Base-by-base conservation (phyloP, 2,113 vertebrate species). In the Camelus dromedarius region DNA sequence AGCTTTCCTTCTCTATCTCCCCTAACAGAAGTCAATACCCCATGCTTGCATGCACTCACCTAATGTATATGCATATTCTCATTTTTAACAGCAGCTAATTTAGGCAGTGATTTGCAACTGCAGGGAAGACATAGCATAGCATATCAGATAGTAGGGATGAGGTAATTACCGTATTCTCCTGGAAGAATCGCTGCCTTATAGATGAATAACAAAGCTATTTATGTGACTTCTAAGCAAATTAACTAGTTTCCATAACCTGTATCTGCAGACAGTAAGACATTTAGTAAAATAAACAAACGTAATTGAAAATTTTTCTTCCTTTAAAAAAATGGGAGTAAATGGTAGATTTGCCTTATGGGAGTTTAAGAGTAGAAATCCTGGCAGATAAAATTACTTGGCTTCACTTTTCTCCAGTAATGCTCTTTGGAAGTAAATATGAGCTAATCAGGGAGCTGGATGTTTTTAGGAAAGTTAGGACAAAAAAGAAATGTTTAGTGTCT, bases 211-310 rank as follows among this genome's bases (percentile, higher is more conserved):
- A 96, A 95, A 91, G 62, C 38, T 70, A 5, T 87, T 85, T 73
- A 35, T 85, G n/a, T 92, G 60, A 91, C 75, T 96, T 96, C 46
- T 28, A 79, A 96, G 64, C 30, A 52, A 42, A 75, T 93, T 96
- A 58, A 46, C n/a, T 86, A 75, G 56, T 72, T 28, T 87, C 12
- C 35, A 42, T 87, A 89, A 46, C 50, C 32, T 50, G 93, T 95
- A 66, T 50, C 50, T 90, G 62, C 46, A 79, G 76, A 58, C 32
- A 86, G 52, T 84, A 96, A 96, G 76, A 83, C 46, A 70, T 56
- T 75, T 50, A 88, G 50, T 81, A 80, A 26, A 66, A 30, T 81
- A 67, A 96, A 35, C 7, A 58, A 19, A 89, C 69, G 26, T 54
- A 28, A 16, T 70, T 89, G 93, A 76, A 20, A 56, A 35, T 66